These are phyloP conservation scores for Amazona vittata DNA, from an alignment of 2,113 vertebrate species.

Conservation along the genomic window DNA sequence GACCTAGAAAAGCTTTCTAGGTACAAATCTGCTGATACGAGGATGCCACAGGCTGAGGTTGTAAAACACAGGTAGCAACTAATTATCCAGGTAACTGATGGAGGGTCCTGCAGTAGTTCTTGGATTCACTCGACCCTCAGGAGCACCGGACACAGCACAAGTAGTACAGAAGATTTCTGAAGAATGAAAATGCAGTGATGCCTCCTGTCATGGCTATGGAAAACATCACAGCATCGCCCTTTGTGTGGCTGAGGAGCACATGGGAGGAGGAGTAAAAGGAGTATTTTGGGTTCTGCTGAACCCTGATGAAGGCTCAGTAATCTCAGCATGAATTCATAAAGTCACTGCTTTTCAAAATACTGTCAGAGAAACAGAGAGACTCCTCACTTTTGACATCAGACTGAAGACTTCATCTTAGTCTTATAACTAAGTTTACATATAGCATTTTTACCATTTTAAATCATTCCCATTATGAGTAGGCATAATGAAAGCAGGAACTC, in stretches of 20 bases:
- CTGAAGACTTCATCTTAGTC: background rate
- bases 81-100: background rate
- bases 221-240: background rate
- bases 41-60: accelerated
- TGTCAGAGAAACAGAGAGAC: background rate
- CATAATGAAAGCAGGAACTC: background rate
- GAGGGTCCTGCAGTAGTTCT: background rate
- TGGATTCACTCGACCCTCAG: background rate
- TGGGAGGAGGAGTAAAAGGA: background rate
- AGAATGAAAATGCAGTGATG: background rate
- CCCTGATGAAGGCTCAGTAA: background rate
- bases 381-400: background rate
- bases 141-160: background rate
- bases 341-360: background rate
- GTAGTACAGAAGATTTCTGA: background rate
- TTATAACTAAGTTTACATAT: accelerated
- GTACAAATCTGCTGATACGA: background rate
- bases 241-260: background rate
- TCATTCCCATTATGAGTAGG: background rate
- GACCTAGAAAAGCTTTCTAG: background rate
- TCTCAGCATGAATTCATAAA: background rate
- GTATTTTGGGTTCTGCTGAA: background rate
- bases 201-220: background rate
- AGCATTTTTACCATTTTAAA: background rate
- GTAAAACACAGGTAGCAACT: background rate